Evolutionary conservation across 2,113 vertebrate genomes (phyloP).

Genomic region (Erinaceus europaeus): DNA sequence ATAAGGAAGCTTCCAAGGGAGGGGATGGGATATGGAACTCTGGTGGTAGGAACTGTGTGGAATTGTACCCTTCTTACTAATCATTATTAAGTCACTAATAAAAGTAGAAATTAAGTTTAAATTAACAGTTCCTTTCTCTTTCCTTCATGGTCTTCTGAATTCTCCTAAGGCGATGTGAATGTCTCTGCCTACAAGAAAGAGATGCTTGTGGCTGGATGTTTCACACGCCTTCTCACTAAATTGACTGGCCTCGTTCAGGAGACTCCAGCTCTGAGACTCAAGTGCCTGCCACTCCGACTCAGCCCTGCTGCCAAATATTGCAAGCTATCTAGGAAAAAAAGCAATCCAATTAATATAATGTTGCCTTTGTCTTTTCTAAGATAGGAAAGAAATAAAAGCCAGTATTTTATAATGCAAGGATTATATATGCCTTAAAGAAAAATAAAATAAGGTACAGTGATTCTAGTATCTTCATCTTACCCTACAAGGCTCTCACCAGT

Average conservation of each 20-base stretch:
- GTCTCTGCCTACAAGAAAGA: not conserved
- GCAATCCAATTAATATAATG: conserved; percentile 19
- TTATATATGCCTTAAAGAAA: not conserved
- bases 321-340: conserved; percentile 49
- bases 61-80: no score
- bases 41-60: no score
- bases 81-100: no score
- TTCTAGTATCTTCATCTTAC: not conserved
- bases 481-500: not conserved
- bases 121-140: no score
- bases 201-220: not conserved
- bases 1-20: no score
- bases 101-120: no score
- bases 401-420: not conserved
- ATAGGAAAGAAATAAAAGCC: not conserved
- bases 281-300: not conserved
- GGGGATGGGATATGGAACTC: no score
- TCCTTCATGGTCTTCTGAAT: no score
- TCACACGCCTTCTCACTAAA: not conserved
- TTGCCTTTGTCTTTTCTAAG: not conserved
- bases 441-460: not conserved
- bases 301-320: conserved; percentile 4
- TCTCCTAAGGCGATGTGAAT: not conserved
- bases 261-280: not conserved
- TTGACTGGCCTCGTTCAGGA: not conserved